Percentiles rank a stretch among this genome's conserved stretches.
Conservation (phyloP, 2,888 invertebrate species). For the Drosophila birchii region DNA sequence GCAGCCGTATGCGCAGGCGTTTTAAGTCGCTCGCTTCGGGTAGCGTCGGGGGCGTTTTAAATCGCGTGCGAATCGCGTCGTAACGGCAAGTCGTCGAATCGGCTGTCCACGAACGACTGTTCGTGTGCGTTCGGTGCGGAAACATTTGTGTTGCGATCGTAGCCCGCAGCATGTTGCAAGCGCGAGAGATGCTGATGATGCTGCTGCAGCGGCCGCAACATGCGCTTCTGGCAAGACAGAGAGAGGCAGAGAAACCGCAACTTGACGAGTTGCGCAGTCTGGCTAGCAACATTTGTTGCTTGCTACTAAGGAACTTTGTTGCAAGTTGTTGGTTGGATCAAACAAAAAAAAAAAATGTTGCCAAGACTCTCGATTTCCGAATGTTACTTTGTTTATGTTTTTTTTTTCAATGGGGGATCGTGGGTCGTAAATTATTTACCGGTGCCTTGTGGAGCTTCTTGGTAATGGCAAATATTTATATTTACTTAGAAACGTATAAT, state of each 20-base stretch:
- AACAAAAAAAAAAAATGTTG: background rate
- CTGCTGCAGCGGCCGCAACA: background rate
- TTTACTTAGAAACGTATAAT: background rate
- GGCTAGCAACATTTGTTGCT: slow-evolving; percentile 38
- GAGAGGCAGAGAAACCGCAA: background rate
- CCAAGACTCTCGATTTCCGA: background rate
- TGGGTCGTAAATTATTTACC: background rate
- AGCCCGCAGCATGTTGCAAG: slow-evolving; percentile 20
- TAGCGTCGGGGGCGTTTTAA: slow-evolving; percentile 47
- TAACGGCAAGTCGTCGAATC: slow-evolving; percentile 78
- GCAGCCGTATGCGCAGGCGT: slow-evolving; percentile 70
- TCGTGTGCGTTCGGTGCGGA: slow-evolving; percentile 37
- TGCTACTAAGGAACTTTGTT: slow-evolving; percentile 1
- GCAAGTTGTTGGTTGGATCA: background rate
- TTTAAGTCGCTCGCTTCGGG: slow-evolving; percentile 27
- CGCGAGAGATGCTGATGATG: slow-evolving; percentile 1
- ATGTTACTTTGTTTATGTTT: background rate
- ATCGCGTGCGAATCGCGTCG: slow-evolving; percentile 62
- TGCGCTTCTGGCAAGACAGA: slow-evolving; percentile 4
- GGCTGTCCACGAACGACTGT: slow-evolving; percentile 83
- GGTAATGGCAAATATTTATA: background rate
- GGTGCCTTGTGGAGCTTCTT: background rate
- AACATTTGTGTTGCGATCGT: slow-evolving; percentile 24
- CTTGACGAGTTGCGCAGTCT: slow-evolving; percentile 34
- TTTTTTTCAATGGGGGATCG: background rate